Conservation (phyloP, 2,797 vertebrate genomes). For the Neosilurus mollespiculum region DNA sequence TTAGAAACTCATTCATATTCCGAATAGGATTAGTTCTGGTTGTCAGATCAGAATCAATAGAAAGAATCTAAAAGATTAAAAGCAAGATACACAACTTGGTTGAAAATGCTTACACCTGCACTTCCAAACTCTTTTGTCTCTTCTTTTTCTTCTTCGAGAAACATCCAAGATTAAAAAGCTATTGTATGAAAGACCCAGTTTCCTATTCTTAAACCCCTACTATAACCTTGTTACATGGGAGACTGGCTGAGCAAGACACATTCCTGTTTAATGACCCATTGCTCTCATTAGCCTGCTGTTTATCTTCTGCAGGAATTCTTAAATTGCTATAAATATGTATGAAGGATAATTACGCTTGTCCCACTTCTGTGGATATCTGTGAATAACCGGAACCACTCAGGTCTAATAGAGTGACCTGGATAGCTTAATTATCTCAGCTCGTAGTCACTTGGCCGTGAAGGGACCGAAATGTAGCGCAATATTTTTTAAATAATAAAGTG, state of each 20-base stretch:
- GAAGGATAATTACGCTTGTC: slow-evolving; percentile 48
- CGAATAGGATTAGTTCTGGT: slow-evolving; percentile 15
- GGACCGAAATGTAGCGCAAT: neutral
- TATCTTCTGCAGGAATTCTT: slow-evolving; percentile 46
- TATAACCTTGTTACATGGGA: slow-evolving; percentile 40
- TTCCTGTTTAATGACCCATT: slow-evolving; percentile 37
- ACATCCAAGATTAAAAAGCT: neutral
- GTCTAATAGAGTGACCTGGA: slow-evolving; percentile 26
- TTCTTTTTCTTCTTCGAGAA: neutral
- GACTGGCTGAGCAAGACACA: slow-evolving; percentile 45
- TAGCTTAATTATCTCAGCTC: slow-evolving; percentile 25
- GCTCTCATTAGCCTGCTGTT: slow-evolving; percentile 55
- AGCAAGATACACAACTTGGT: slow-evolving; percentile 10
- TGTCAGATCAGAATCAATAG: slow-evolving; percentile 17
- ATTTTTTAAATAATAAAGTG: neutral
- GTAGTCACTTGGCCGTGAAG: slow-evolving; percentile 1
- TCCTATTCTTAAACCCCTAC: slow-evolving; percentile 9
- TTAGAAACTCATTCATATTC: slow-evolving; percentile 26
- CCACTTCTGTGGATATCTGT: slow-evolving; percentile 24
- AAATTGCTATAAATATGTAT: slow-evolving; percentile 58
- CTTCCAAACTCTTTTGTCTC: neutral
- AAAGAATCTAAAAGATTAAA: slow-evolving; percentile 12
- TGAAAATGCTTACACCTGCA: slow-evolving; percentile 12
- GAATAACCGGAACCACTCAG: slow-evolving; percentile 11
- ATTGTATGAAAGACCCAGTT: slow-evolving; percentile 7